Evolutionary conservation across 2,113 vertebrate genomes (phyloP).

Genomic region (Grammomys dolichurus): DNA sequence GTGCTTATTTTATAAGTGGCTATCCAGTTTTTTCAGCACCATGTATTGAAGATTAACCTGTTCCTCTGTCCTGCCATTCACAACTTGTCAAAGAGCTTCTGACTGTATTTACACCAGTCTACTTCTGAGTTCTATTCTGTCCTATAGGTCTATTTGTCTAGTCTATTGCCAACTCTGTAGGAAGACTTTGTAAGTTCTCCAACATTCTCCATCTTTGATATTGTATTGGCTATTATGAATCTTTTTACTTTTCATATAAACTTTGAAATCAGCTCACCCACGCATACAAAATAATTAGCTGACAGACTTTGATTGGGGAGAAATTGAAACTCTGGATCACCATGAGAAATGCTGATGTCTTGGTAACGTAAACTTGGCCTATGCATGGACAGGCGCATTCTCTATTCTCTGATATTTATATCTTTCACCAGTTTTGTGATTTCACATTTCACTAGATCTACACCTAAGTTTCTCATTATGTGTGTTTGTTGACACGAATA

Average conservation of each 20-base stretch:
- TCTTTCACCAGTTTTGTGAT: not conserved
- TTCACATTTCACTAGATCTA: not conserved
- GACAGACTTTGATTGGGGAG: not conserved
- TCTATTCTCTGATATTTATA: not conserved
- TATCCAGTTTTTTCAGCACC: not conserved
- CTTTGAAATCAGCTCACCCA: not conserved
- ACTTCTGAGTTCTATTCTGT: not conserved
- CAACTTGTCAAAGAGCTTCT: not conserved
- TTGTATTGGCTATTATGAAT: not conserved
- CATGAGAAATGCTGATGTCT: not conserved
- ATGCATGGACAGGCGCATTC: not conserved
- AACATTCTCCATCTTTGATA: not conserved
- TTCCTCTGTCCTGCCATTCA: not conserved
- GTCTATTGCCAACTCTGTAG: not conserved
- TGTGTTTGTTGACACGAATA: not conserved
- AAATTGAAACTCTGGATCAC: not conserved
- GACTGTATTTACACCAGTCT: not conserved
- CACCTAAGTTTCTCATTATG: not conserved
- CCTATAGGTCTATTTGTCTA: not conserved
- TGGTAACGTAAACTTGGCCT: not conserved
- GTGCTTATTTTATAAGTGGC: not conserved
- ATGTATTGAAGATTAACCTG: not conserved
- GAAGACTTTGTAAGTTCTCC: not conserved
- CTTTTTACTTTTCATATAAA: not conserved
- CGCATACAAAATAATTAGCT: not conserved